Conservation (phyloP, 2,113 vertebrate genomes). For the Apodemus sylvaticus region DNA sequence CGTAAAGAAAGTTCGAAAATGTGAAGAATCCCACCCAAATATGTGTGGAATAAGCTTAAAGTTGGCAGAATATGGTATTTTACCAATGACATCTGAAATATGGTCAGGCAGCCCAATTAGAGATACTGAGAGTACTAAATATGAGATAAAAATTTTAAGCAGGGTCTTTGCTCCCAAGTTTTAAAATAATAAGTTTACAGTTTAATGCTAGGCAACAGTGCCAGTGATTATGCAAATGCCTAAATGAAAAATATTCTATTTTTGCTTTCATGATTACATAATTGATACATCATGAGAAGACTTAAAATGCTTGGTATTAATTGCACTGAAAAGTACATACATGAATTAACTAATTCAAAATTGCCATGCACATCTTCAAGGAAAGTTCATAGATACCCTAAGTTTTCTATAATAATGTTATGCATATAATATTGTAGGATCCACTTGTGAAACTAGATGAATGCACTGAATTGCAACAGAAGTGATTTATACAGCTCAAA, state of each 20-base stretch:
- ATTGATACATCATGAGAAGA: background rate
- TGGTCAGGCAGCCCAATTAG: background rate
- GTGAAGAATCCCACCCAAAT: background rate
- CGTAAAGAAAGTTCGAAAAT: background rate
- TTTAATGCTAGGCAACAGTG: background rate
- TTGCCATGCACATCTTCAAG: background rate
- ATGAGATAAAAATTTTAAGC: background rate
- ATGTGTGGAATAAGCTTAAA: background rate
- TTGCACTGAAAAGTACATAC: background rate
- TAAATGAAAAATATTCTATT: background rate
- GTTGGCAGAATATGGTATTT: background rate
- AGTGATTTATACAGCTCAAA: background rate
- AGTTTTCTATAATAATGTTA: background rate
- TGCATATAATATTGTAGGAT: background rate
- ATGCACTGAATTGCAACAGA: background rate
- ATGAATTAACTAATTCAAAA: background rate
- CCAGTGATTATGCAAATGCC: background rate
- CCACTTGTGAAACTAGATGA: background rate
- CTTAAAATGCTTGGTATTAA: background rate
- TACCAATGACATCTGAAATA: background rate
- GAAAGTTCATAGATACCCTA: background rate
- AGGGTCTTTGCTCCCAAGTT: background rate
- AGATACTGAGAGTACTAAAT: background rate
- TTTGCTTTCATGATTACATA: background rate
- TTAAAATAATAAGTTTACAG: constrained; percentile 2